A percentile compares a stretch with the other conserved stretches of the same genome.
Conservation (phyloP, 2,888 invertebrate species). For the Drosophila cracens region DNA sequence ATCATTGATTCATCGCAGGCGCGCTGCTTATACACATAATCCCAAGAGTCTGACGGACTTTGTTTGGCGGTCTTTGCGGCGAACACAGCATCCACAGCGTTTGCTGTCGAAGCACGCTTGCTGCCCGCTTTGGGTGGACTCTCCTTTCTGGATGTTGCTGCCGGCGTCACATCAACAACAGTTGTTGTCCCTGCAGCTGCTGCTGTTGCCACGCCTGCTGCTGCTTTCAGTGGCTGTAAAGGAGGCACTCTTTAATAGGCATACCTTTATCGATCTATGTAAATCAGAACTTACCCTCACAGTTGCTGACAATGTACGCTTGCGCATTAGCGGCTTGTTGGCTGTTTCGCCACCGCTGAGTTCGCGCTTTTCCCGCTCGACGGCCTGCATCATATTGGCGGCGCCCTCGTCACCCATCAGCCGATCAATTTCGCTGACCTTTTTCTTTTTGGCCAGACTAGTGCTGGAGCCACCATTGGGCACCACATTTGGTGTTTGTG, state of each 20-base stretch:
- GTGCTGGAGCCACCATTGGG: constrained; percentile 53
- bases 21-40: constrained; percentile 87
- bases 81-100: constrained; percentile 37
- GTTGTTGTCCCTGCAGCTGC: background rate
- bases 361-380: constrained; percentile 86
- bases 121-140: constrained; percentile 26
- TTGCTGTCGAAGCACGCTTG: constrained; percentile 42
- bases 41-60: constrained; percentile 85
- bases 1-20: constrained; percentile 91
- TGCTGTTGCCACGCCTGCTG: constrained; percentile 3
- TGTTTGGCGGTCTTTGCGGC: constrained; percentile 47
- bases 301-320: constrained; percentile 76
- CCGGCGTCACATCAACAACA: constrained; percentile 24
- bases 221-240: constrained; percentile 23
- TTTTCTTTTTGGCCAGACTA: constrained; percentile 85
- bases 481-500: constrained; percentile 73
- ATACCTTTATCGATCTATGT: background rate
- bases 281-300: constrained; percentile 59
- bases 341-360: constrained; percentile 63
- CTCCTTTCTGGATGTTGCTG: constrained; percentile 59
- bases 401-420: constrained; percentile 94
- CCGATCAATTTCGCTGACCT: constrained; percentile 90
- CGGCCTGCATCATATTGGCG: constrained; percentile 92
- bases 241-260: background rate
- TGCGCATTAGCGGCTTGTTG: constrained; percentile 81